A percentile compares a stretch with the other conserved stretches of the same genome.
Evolutionary conservation across 2,113 vertebrate species (phyloP).

Genomic region (Cynoglossus semilaevis): DNA sequence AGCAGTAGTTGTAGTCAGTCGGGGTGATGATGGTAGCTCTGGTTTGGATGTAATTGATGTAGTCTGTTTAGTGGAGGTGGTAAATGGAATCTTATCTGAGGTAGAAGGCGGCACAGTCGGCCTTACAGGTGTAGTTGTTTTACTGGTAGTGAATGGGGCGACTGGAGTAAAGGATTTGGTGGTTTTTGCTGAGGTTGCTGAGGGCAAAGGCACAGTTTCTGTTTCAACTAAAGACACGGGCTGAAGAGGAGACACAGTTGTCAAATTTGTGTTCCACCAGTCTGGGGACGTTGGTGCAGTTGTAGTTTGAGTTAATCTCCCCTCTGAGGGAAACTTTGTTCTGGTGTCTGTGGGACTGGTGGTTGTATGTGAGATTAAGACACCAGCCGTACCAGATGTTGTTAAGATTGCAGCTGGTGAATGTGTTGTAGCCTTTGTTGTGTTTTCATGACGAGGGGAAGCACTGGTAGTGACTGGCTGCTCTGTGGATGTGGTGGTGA

Average conservation of each 20-base stretch:
- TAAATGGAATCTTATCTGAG: conserved; percentile 37
- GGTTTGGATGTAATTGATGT: conserved; percentile 37
- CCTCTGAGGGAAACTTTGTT: conserved; percentile 32
- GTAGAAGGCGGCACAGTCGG: conserved; percentile 22
- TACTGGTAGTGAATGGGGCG: conserved; percentile 44
- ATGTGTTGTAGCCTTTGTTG: conserved; percentile 45
- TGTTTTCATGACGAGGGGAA: conserved; percentile 15
- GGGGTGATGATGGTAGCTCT: conserved; percentile 14
- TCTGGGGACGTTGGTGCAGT: conserved; percentile 21
- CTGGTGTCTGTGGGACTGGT: conserved; percentile 27
- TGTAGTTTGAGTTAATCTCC: conserved; percentile 23
- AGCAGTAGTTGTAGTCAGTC: conserved; percentile 36
- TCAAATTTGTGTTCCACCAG: conserved; percentile 41
- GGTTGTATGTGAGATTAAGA: conserved; percentile 22
- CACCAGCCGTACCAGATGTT: conserved; percentile 31
- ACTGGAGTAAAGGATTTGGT: conserved; percentile 42
- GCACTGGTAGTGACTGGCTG: conserved; percentile 26
- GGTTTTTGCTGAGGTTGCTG: conserved; percentile 29
- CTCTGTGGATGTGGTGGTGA: conserved; percentile 21
- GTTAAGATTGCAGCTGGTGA: conserved; percentile 23
- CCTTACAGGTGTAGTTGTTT: conserved; percentile 34
- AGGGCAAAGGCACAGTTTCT: conserved; percentile 14
- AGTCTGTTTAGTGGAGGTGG: conserved; percentile 21
- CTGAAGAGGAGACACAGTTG: conserved; percentile 18
- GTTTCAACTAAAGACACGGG: conserved; percentile 32